These are phyloP conservation scores for Dicyrtomina minuta DNA, from an alignment of 2,888 invertebrate species.

Conservation along the genomic window DNA sequence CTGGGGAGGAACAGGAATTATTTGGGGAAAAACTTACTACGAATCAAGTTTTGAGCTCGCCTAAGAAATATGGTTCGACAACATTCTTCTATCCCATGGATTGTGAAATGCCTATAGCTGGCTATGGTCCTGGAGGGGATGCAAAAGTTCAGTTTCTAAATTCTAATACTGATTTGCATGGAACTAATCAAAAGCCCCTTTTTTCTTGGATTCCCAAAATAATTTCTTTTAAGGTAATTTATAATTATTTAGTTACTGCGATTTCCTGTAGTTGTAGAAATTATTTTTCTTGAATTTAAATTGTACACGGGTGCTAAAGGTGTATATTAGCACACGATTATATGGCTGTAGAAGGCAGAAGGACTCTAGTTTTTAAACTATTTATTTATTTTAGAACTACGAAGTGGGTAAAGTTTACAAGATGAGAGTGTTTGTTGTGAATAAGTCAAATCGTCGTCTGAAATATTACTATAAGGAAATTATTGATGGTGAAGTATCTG, in stretches of 20 bases:
- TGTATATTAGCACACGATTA: too few relatives aligned
- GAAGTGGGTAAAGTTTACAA: constrained; percentile 35
- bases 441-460: constrained; percentile 18
- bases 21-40: not conserved
- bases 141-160: not conserved
- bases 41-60: too few relatives aligned
- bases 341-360: too few relatives aligned
- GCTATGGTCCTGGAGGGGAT: not conserved
- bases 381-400: constrained; percentile 36
- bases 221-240: constrained; percentile 27
- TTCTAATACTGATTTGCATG: not conserved
- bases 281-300: too few relatives aligned
- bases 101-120: not conserved
- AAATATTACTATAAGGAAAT: constrained; percentile 25
- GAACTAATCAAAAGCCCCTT: not conserved
- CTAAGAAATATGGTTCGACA: too few relatives aligned
- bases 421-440: constrained; percentile 29
- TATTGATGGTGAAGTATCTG: not conserved
- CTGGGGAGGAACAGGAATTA: not conserved
- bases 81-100: too few relatives aligned
- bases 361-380: too few relatives aligned
- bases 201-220: constrained; percentile 29
- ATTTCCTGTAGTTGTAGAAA: too few relatives aligned
- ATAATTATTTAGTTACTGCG: too few relatives aligned
- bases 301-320: too few relatives aligned